Base-by-base conservation (phyloP, 2,888 invertebrate genomes). In the Acronicta leporina region DNA sequence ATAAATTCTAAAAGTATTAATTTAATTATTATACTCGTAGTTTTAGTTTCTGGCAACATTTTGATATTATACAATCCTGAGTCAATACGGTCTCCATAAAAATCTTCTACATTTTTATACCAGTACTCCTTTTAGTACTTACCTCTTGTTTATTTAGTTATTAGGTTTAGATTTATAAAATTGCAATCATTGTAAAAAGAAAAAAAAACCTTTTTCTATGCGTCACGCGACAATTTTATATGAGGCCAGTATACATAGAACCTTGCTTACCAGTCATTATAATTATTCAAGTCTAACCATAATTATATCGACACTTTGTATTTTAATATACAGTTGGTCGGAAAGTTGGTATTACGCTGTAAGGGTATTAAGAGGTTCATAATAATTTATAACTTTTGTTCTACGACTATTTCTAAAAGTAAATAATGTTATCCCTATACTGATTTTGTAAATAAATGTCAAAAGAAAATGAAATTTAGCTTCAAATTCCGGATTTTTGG, bases 81-180 rank as follows among this genome's bases (percentile, higher is more conserved):
- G 27, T 52, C 33, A 48, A 47, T 59, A 56, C 48, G 44, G 69
- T 74, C 65, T 79, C 78, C 73, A 67, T 80, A 74, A 80, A 77
- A 76, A 78, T 52, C 67, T 72, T 68, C 68, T 71, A 74, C 47
- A n/a, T 55, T 68, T 68, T 77, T 77, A 58, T 67, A 77, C 73
- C 70, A 67, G 79, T 81, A 74, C 80, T 67, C 62, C 11, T 79
- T 67, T 73, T 78, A 79, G 81, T 84, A 84, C 83, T 83, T 84
- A 83, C 75, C 63, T 80, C 63, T 75, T 75, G 67, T 78, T 82
- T 83, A 84, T 79, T 80, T 79, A 73, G 71, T 75, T 71, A 68
- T 65, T 79, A 76, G 68, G 42, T 73, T 52, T 80, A 80, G 68
- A 68, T 44, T 47, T 66, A 63, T 76, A 62, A 62, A 71, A 63